Evolutionary conservation across 2,888 invertebrate genomes (phyloP).

Genomic region (Liopterus haemorrhoidalis): DNA sequence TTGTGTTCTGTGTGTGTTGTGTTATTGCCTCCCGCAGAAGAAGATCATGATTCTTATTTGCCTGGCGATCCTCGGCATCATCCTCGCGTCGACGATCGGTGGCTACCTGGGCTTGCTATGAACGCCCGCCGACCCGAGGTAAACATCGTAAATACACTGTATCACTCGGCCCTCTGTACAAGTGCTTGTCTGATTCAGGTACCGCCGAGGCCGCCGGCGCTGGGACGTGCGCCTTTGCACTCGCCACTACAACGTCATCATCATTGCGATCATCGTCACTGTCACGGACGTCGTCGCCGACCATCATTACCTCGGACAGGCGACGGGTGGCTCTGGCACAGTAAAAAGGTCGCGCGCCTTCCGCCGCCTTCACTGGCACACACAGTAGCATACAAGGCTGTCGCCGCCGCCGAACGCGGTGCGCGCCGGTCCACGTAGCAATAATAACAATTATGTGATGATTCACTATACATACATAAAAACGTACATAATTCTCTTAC

Average conservation of each 20-base stretch:
- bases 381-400: no score
- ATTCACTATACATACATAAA: no score
- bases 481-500: no score
- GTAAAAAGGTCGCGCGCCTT: slow-evolving; percentile 6
- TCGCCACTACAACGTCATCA: background rate
- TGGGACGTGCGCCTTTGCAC: slow-evolving; percentile 15
- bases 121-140: slow-evolving; percentile 29
- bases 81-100: slow-evolving; percentile 66
- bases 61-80: slow-evolving; percentile 76
- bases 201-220: slow-evolving; percentile 15
- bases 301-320: no score
- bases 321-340: no score
- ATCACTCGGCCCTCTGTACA: slow-evolving; percentile 4
- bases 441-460: no score
- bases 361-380: slow-evolving; percentile 13
- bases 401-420: slow-evolving; percentile 10
- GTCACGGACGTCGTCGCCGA: background rate
- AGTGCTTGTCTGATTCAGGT: slow-evolving; percentile 14
- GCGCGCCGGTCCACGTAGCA: slow-evolving; percentile 8
- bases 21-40: slow-evolving; percentile 59
- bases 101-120: slow-evolving; percentile 56
- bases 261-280: background rate
- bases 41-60: slow-evolving; percentile 89
- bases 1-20: slow-evolving; percentile 16
- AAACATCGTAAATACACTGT: slow-evolving; percentile 40